Evolutionary conservation across 2,113 vertebrate species (phyloP), one percentile per base, ranked within the genome.

Genomic region (mouse (Mus musculus)): DNA sequence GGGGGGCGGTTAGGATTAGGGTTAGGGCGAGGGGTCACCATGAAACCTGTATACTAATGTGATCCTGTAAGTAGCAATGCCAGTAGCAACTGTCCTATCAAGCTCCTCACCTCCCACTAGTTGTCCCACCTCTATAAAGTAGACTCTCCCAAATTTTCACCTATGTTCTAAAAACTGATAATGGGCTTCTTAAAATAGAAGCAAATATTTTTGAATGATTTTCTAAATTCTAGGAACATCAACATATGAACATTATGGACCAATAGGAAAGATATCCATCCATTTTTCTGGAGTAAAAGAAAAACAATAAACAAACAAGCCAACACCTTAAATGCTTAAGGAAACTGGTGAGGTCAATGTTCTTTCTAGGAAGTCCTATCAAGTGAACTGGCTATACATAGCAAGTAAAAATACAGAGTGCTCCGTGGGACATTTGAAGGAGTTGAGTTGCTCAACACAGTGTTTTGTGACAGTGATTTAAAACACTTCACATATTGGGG

Each of bases 201-300:
- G 30, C 89, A 81, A 65, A 3, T 24, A 75, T 71, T 96, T 92
- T 81, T 49, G 87, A 69, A 95, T 49, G 1, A 73, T 97, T 96
- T 97, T 46, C 76, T 95, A 96, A 36, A 46, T 73, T 76, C 36
- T 22, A 26, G 72, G 94, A 80, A 80, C 7, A 82, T 86, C 85
- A 93, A 95, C 95, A 89, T 72, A 33, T 78, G 82, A 82, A 61
- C 24, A 65, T 3, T 20, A 19, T 63, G 56, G 69, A 14, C 28
- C 14, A 39, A 26, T 2, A 59, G 26, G 7, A 90, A 84, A 72
- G 7, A 61, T 82, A 73, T 75, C n/a, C 13, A 26, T 81, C 33
- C n/a, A 52, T 63, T 72, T 90, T 93, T 73, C 52, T 92, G 46
- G 16, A 85, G 49, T 77, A 36, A 56, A 24, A 85, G 49, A 82